phyloP scores from a whole-genome alignment of 92 coral and sea anemone genomes.

The Palythoa grandiflora region DNA sequence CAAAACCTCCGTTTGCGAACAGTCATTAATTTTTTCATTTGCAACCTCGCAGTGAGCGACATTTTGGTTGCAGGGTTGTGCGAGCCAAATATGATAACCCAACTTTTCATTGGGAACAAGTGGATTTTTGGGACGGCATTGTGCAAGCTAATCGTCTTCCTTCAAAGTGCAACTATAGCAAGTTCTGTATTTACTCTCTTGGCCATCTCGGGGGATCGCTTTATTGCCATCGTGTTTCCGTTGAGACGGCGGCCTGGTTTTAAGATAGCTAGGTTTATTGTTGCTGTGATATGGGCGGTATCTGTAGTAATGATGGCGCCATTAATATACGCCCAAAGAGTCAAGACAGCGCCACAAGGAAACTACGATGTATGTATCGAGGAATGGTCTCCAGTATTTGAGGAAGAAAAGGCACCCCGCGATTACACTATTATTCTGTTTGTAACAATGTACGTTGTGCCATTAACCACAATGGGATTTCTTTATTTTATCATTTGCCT shows the following conservation, averaged over 20 bases:
- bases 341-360: slow-evolving; percentile 20
- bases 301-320: slow-evolving; percentile 81
- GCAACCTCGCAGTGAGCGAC: slow-evolving; percentile 87
- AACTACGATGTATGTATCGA: slow-evolving; percentile 74
- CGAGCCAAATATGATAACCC: slow-evolving; percentile 88
- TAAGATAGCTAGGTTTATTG: slow-evolving; percentile 65
- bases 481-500: slow-evolving; percentile 73
- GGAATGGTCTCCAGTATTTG: slow-evolving; percentile 81
- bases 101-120: slow-evolving; percentile 66
- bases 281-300: slow-evolving; percentile 61
- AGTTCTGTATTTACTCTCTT: slow-evolving; percentile 85
- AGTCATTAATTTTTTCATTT: slow-evolving; percentile 84
- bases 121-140: slow-evolving; percentile 81
- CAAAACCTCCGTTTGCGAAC: slow-evolving; percentile 77
- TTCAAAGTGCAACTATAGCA: slow-evolving; percentile 82
- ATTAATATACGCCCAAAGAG: slow-evolving; percentile 77
- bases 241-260: slow-evolving; percentile 68
- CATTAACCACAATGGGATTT: slow-evolving; percentile 74
- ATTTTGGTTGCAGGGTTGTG: slow-evolving; percentile 75
- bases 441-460: slow-evolving; percentile 70
- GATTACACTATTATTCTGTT: slow-evolving; percentile 83
- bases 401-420: slow-evolving; percentile 62
- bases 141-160: slow-evolving; percentile 81
- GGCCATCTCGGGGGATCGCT: slow-evolving; percentile 85
- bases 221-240: slow-evolving; percentile 82